Evolutionary conservation across 2,888 invertebrate species (phyloP).

Genomic region (Vesta saturnalis): DNA sequence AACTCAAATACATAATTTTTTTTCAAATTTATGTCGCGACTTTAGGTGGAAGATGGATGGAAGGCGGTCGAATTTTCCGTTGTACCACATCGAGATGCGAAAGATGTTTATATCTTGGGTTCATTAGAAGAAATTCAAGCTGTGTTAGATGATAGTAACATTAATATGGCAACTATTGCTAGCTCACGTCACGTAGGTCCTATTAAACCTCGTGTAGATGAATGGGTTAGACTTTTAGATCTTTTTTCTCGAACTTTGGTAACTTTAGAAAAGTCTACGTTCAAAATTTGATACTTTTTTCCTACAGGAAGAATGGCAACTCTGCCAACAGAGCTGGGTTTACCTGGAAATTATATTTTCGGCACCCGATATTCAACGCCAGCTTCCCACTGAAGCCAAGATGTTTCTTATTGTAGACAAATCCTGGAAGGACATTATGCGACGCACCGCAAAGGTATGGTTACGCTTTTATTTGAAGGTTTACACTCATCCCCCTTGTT

Average conservation of each 20-base stretch:
- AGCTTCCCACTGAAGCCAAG: constrained; percentile 89
- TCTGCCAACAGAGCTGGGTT: constrained; percentile 93
- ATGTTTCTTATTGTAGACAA: constrained; percentile 89
- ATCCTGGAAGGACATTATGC: constrained; percentile 90
- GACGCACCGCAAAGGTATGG: constrained; percentile 78
- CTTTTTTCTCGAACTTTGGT: constrained; percentile 86
- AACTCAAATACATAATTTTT: no score
- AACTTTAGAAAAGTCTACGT: constrained; percentile 37
- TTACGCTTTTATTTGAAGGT: background rate
- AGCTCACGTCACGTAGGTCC: constrained; percentile 89
- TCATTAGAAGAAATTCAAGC: constrained; percentile 86
- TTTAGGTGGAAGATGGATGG: constrained; percentile 86
- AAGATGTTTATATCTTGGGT: constrained; percentile 86
- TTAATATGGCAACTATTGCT: constrained; percentile 86
- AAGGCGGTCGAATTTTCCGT: constrained; percentile 81
- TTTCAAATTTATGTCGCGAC: constrained; percentile 2
- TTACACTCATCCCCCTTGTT: background rate
- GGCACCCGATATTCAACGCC: constrained; percentile 93
- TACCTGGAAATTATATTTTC: constrained; percentile 95
- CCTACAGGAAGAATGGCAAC: constrained; percentile 87
- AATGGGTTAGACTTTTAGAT: constrained; percentile 81
- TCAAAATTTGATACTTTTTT: background rate
- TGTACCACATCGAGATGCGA: constrained; percentile 80
- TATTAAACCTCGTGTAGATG: constrained; percentile 82
- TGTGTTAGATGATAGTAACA: constrained; percentile 85